Conservation (phyloP, 2,797 vertebrate species). For the Spea hammondii region DNA sequence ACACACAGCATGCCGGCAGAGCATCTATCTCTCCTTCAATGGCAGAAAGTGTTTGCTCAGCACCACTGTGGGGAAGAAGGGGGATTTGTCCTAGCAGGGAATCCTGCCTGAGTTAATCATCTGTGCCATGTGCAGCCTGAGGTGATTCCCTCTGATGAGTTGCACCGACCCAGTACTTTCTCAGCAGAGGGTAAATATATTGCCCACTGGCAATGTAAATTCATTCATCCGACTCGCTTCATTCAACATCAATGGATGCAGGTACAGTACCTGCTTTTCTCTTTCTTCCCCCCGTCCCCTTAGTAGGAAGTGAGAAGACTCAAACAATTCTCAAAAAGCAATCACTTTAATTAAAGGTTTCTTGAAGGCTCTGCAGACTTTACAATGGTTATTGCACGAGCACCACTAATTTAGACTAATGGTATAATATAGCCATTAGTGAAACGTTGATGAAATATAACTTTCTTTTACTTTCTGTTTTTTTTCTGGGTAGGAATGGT, state of each 20-base stretch:
- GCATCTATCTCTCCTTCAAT: constrained; percentile 51
- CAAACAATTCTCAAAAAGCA: constrained; percentile 55
- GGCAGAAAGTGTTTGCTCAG: constrained; percentile 61
- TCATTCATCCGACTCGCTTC: constrained; percentile 54
- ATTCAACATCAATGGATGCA: constrained; percentile 55
- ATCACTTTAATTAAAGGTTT: constrained; percentile 63
- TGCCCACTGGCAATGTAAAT: constrained; percentile 60
- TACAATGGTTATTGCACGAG: constrained; percentile 63
- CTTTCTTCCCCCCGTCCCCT: constrained; percentile 52
- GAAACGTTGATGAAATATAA: constrained; percentile 19
- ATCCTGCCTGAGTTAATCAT: constrained; percentile 51
- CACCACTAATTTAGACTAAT: constrained; percentile 66
- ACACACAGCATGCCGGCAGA: constrained; percentile 45
- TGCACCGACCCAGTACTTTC: constrained; percentile 40
- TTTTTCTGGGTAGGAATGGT: neutral
- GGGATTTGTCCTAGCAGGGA: constrained; percentile 58
- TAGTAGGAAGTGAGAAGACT: constrained; percentile 60
- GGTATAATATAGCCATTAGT: constrained; percentile 58
- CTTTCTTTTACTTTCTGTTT: constrained; percentile 36
- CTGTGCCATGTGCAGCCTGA: constrained; percentile 61
- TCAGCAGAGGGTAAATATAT: constrained; percentile 52
- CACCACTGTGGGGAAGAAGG: constrained; percentile 52
- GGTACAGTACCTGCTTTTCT: constrained; percentile 54
- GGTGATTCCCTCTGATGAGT: constrained; percentile 62
- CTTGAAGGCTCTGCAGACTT: constrained; percentile 57